Conservation (phyloP, 1,140 invertebrate species). For the Zaprionus nigranus region DNA sequence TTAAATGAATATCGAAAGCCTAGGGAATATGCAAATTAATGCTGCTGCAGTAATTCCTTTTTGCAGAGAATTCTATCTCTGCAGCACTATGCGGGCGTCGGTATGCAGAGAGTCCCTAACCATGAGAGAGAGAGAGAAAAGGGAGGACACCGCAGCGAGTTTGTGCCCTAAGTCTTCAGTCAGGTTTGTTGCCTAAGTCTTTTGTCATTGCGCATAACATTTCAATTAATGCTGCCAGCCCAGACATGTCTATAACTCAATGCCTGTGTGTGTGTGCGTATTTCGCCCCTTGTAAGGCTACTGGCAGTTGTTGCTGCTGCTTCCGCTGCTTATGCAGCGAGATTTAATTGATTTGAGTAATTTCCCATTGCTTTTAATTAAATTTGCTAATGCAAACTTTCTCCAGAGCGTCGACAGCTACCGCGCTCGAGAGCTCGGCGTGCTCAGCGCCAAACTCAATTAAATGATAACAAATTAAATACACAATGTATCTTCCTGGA, state of each 20-base stretch:
- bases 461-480: slow-evolving; percentile 78
- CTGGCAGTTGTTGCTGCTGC: slow-evolving; percentile 23
- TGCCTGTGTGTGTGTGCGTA: neutral
- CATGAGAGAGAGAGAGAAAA: too few species aligned
- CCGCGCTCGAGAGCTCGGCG: slow-evolving; percentile 15
- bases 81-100: neutral
- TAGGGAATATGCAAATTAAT: slow-evolving; percentile 13
- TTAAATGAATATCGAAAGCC: slow-evolving; percentile 2
- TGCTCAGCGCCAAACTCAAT: slow-evolving; percentile 55
- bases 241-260: neutral
- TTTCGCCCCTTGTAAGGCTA: slow-evolving; percentile 44
- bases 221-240: slow-evolving; percentile 58
- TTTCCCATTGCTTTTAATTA: slow-evolving; percentile 59
- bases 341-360: slow-evolving; percentile 64
- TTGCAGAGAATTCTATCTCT: neutral
- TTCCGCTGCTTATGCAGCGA: slow-evolving; percentile 53
- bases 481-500: slow-evolving; percentile 29
- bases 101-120: too few species aligned
- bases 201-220: slow-evolving; percentile 64
- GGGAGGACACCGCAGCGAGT: slow-evolving; percentile 10
- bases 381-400: slow-evolving; percentile 61
- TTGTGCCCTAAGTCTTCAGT: slow-evolving; percentile 42
- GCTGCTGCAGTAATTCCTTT: neutral
- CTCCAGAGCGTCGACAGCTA: slow-evolving; percentile 60
- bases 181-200: slow-evolving; percentile 59